These are phyloP conservation scores for Porphyrio hochstetteri DNA, from an alignment of 2,113 vertebrate species.

Conservation along the genomic window DNA sequence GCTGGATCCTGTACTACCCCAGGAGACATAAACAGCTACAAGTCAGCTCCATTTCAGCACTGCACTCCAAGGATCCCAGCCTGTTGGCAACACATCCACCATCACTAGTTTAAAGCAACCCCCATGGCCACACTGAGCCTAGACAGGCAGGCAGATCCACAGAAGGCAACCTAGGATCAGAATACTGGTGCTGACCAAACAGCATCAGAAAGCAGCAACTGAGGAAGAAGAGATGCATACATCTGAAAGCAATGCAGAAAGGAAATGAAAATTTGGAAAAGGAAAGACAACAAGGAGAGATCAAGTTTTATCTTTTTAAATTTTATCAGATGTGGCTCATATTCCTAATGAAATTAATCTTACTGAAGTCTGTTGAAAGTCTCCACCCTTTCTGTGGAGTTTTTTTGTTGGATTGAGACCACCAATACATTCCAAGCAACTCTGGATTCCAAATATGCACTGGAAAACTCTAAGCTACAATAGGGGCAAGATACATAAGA, in stretches of 20 bases:
- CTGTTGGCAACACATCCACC: not conserved
- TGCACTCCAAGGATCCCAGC: not conserved
- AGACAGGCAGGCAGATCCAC: not conserved
- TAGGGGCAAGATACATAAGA: not conserved
- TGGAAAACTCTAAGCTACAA: not conserved
- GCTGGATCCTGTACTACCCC: not conserved
- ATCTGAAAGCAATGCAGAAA: not conserved
- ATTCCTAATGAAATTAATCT: not conserved
- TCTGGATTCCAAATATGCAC: not conserved
- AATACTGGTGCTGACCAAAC: not conserved
- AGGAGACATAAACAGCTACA: not conserved
- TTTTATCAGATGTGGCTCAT: not conserved
- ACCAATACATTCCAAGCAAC: not conserved
- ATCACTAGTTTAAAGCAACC: not conserved
- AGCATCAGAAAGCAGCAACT: not conserved
- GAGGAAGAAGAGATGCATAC: accelerated
- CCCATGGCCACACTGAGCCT: not conserved
- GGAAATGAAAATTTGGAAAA: not conserved
- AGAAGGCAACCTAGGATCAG: not conserved
- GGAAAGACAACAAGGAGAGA: not conserved
- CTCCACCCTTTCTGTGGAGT: not conserved
- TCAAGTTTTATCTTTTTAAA: not conserved
- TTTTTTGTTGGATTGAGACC: not conserved
- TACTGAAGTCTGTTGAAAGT: not conserved
- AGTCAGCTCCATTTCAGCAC: not conserved